Evolutionary conservation across 2,888 invertebrate genomes (phyloP).

Genomic region (Protodeltote pygarga): DNA sequence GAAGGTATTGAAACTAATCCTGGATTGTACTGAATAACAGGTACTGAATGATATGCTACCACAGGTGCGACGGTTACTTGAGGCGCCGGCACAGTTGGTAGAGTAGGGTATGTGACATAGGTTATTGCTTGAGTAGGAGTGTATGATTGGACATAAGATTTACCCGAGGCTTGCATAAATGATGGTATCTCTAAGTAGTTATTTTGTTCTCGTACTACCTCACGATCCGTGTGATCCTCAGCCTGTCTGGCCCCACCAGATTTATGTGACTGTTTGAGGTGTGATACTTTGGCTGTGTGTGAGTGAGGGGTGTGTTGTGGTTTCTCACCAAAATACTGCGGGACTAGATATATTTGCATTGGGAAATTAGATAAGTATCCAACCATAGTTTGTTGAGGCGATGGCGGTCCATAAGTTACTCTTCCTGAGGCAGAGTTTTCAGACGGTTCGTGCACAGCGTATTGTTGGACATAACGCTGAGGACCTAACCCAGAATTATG

Average conservation of each 20-base stretch:
- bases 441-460: slow-evolving; percentile 76
- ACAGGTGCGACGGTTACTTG: slow-evolving; percentile 66
- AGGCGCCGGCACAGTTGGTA: slow-evolving; percentile 64
- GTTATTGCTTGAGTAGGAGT: slow-evolving; percentile 55
- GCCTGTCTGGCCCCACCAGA: slow-evolving; percentile 49
- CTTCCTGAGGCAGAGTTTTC: slow-evolving; percentile 59
- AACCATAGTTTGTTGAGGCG: slow-evolving; percentile 72
- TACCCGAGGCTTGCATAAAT: slow-evolving; percentile 65
- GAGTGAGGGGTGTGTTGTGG: slow-evolving; percentile 53
- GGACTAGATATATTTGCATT: slow-evolving; percentile 82
- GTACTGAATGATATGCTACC: slow-evolving; percentile 69
- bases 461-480: slow-evolving; percentile 76
- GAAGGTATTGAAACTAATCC: slow-evolving; percentile 62
- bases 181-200: slow-evolving; percentile 73
- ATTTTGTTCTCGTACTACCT: slow-evolving; percentile 64
- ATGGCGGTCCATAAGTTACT: slow-evolving; percentile 55
- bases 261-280: slow-evolving; percentile 48
- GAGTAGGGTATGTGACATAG: slow-evolving; percentile 67
- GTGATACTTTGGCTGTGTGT: slow-evolving; percentile 45
- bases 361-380: slow-evolving; percentile 81
- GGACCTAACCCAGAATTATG: slow-evolving; percentile 53
- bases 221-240: slow-evolving; percentile 60
- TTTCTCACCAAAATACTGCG: slow-evolving; percentile 74
- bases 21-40: slow-evolving; percentile 65
- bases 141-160: slow-evolving; percentile 67